Conservation (phyloP, 2,797 vertebrate species). For the Phalloptychus januarius region DNA sequence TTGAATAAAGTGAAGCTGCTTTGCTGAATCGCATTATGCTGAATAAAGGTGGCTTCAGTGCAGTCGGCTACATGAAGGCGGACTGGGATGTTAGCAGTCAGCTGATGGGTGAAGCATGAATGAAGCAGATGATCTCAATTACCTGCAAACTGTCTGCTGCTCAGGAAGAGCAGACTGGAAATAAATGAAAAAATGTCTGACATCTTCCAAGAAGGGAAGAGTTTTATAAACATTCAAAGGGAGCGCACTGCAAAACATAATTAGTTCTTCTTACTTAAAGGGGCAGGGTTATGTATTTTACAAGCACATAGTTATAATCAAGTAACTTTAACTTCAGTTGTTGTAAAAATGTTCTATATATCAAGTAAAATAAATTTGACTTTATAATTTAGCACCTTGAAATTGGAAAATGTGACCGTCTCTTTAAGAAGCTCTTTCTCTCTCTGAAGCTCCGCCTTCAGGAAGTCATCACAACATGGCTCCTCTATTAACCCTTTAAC, state of each 20-base stretch:
- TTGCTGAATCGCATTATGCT: background rate
- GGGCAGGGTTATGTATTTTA: no score
- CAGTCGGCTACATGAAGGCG: background rate
- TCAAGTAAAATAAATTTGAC: no score
- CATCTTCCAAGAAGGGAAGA: background rate
- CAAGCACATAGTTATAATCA: no score
- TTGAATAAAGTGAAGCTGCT: background rate
- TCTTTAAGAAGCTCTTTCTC: no score
- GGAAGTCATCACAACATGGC: no score
- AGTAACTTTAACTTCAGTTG: no score
- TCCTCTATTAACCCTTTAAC: no score
- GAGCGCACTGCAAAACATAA: background rate
- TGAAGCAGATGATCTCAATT: slow-evolving; percentile 15
- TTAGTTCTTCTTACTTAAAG: no score
- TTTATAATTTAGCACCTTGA: no score
- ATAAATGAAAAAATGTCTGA: background rate
- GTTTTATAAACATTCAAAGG: background rate
- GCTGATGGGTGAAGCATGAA: slow-evolving; percentile 2
- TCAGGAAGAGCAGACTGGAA: background rate
- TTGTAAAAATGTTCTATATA: no score
- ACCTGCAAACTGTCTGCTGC: background rate
- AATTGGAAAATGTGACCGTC: no score
- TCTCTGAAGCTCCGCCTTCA: no score
- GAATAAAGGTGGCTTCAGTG: background rate
- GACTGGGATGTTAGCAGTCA: background rate